phyloP scores from a whole-genome alignment of 2,888 invertebrate genomes.

The Drosophila monieri region DNA sequence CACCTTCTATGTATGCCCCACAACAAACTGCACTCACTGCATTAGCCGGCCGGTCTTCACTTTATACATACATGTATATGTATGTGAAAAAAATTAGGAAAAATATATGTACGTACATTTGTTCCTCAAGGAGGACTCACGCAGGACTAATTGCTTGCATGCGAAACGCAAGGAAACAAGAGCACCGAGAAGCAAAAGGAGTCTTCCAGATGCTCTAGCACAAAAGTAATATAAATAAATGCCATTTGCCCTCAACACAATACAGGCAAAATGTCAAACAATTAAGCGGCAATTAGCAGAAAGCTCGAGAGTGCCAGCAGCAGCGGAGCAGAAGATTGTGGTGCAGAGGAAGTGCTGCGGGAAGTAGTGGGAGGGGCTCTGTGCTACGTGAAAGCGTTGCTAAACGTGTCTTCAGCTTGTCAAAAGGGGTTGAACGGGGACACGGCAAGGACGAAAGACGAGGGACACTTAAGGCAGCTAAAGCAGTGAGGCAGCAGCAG shows the following conservation, averaged over 20 bases:
- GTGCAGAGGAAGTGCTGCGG: constrained; percentile 5
- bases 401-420: constrained; percentile 73
- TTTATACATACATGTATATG: constrained; percentile 56
- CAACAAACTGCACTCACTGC: constrained; percentile 3
- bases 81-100: constrained; percentile 31
- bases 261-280: constrained; percentile 67
- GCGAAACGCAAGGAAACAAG: constrained; percentile 12
- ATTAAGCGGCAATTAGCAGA: constrained; percentile 77
- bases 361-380: constrained; percentile 6
- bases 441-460: constrained; percentile 14
- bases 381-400: constrained; percentile 62
- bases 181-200: constrained; percentile 17
- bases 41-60: constrained; percentile 63
- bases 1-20: background rate
- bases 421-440: constrained; percentile 28
- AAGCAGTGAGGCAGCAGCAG: constrained; percentile 18
- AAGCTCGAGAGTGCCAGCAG: constrained; percentile 49
- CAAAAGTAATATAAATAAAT: constrained; percentile 52
- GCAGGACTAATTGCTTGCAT: constrained; percentile 49
- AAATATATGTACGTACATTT: background rate
- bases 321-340: constrained; percentile 11
- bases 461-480: constrained; percentile 27
- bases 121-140: constrained; percentile 24
- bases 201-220: constrained; percentile 15
- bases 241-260: constrained; percentile 29